Percentiles rank a stretch among this genome's conserved stretches.
phyloP scores from a whole-genome alignment of 2,797 vertebrate genomes.

The Sarcophilus harrisii region DNA sequence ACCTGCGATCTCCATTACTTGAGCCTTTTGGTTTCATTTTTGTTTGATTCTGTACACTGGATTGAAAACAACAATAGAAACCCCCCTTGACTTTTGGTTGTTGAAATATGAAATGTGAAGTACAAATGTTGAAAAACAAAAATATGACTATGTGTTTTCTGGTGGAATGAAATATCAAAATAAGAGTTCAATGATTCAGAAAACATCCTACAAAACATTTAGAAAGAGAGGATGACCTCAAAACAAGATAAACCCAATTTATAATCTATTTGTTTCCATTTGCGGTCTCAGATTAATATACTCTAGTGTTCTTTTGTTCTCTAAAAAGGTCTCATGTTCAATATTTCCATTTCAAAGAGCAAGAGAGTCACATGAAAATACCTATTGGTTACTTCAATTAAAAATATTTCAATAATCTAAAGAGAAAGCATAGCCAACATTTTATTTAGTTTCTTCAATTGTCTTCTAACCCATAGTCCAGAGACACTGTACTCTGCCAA shows the following conservation, averaged over 20 bases:
- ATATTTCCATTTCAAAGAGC: conserved; percentile 18
- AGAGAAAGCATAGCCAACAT: conserved; percentile 9
- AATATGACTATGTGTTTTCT: not conserved
- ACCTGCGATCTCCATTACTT: conserved; percentile 22
- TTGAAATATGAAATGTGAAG: conserved; percentile 2
- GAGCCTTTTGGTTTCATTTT: conserved; percentile 79
- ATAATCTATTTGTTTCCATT: not conserved
- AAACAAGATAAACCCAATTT: not conserved
- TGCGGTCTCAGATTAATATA: not conserved
- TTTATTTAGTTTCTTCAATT: not conserved
- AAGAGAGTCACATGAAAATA: conserved; percentile 32
- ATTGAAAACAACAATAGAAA: conserved; percentile 27
- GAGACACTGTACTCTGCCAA: conserved; percentile 28
- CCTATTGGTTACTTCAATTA: not conserved
- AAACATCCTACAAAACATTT: not conserved
- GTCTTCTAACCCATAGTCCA: not conserved
- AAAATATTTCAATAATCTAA: not conserved
- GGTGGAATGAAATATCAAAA: not conserved
- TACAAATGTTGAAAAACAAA: not conserved
- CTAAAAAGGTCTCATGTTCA: conserved; percentile 1
- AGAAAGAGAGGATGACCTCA: not conserved
- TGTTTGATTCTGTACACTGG: conserved; percentile 51
- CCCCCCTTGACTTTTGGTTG: not conserved
- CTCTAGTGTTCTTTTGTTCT: not conserved
- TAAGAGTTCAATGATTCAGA: not conserved